Evolutionary conservation across 2,113 vertebrate species (phyloP).

Genomic region (Aramus guarauna): DNA sequence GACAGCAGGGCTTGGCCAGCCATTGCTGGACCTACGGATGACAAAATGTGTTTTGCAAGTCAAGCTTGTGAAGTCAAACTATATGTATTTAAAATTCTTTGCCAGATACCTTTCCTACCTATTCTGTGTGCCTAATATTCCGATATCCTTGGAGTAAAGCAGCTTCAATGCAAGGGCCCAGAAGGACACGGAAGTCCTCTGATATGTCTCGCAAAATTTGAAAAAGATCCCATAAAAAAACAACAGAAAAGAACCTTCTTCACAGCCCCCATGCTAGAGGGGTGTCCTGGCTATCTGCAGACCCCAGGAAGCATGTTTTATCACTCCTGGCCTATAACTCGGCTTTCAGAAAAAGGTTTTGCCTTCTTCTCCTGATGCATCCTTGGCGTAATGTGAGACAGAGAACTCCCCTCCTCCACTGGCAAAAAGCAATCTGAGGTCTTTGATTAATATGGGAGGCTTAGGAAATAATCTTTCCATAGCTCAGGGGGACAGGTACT

Average conservation of each 20-base stretch:
- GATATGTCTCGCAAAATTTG: not conserved
- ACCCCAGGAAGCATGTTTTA: not conserved
- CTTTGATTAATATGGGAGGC: not conserved
- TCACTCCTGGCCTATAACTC: not conserved
- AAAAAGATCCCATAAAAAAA: not conserved
- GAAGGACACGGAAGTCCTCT: not conserved
- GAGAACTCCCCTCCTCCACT: not conserved
- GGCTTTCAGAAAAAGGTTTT: not conserved
- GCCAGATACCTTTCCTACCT: not conserved
- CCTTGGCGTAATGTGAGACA: not conserved
- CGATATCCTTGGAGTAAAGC: not conserved
- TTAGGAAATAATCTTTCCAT: not conserved
- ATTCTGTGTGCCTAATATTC: not conserved
- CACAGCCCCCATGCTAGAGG: fast-evolving
- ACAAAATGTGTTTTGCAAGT: not conserved
- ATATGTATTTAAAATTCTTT: not conserved
- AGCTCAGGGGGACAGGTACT: not conserved
- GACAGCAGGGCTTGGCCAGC: not conserved
- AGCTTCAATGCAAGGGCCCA: not conserved
- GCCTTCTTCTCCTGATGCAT: not conserved
- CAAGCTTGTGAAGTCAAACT: not conserved
- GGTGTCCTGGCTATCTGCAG: not conserved
- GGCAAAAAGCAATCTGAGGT: not conserved
- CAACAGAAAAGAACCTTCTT: not conserved
- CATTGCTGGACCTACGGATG: not conserved